These are phyloP conservation scores for Eulemur rufifrons DNA, from an alignment of 2,113 vertebrate genomes.

Conservation along the genomic window DNA sequence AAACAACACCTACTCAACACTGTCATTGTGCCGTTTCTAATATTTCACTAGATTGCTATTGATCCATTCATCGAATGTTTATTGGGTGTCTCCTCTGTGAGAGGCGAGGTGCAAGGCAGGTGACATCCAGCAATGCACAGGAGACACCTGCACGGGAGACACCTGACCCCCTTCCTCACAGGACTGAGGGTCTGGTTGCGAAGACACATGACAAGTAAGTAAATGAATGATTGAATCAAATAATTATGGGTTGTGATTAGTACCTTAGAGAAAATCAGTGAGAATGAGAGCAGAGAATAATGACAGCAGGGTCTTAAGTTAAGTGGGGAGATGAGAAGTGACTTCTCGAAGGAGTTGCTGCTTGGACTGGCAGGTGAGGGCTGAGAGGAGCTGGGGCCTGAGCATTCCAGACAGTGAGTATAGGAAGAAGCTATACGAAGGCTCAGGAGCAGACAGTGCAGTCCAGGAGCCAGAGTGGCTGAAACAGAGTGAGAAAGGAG, in stretches of 20 bases:
- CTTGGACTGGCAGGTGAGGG: no score
- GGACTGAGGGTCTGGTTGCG: background rate
- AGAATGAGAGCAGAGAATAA: background rate
- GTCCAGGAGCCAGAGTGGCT: background rate
- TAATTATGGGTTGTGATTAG: background rate
- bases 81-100: background rate
- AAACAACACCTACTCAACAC: background rate
- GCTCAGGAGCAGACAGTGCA: background rate
- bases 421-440: background rate
- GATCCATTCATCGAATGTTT: background rate
- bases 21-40: background rate
- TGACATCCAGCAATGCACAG: no score
- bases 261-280: background rate
- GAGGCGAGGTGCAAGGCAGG: background rate
- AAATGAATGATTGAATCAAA: background rate
- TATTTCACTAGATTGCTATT: background rate
- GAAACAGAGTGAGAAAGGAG: background rate
- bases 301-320: background rate
- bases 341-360: background rate
- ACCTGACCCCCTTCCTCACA: background rate
- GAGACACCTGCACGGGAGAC: fast-evolving
- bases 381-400: background rate
- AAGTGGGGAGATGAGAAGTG: background rate
- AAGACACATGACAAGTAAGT: background rate
- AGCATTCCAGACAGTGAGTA: background rate